Evolutionary conservation across 2,113 vertebrate genomes (phyloP), one percentile per base, ranked within the genome.

Genomic region (Nothoprocta pentlandii): DNA sequence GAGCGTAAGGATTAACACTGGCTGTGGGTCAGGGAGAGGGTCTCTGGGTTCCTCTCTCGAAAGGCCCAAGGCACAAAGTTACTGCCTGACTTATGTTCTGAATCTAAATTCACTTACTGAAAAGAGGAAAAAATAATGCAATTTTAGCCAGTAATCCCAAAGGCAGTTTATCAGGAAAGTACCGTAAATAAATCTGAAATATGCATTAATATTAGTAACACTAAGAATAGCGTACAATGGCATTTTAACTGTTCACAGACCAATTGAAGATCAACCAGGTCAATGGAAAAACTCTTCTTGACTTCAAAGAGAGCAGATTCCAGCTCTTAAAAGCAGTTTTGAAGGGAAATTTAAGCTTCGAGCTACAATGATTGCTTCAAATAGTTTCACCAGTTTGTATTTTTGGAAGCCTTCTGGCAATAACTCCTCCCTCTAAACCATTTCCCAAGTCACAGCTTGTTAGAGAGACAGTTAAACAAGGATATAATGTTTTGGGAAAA

Each of bases 401-500:
- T 95, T 95, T 91, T 90, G 22, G 73, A 96, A 80, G 61, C 61
- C 87, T 94, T 84, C 76, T 73, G 69, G 82, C 76, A 93, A 61
- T 56, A 93, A 80, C 47, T 93, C 79, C 85, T 94, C 28, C 56
- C 47, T 86, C 89, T 68, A 83, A 94, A 94, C 56, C 22, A 86
- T 90, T 93, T 90, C 76, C 76, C 76, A 88, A 80, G 82, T 95
- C 90, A 89, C 46, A 91, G 68, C 44, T 90, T 86, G 64, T 94
- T 88, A 88, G 82, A 83, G 5, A 90, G 56, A 89, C 75, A 25
- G 30, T 77, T 94, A 87, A 94, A 94, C 6, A 6, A 90, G 59
- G 46, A 87, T 80, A 84, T 90, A 90, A 94, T 58, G 36, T 95
- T 93, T 88, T 62, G 68, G 76, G 80, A 75, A 96, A 96, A 93